Percentiles rank a stretch among this genome's conserved stretches.
Conservation (phyloP, 2,888 invertebrate species). For the Elaeidobius kamerunicus region DNA sequence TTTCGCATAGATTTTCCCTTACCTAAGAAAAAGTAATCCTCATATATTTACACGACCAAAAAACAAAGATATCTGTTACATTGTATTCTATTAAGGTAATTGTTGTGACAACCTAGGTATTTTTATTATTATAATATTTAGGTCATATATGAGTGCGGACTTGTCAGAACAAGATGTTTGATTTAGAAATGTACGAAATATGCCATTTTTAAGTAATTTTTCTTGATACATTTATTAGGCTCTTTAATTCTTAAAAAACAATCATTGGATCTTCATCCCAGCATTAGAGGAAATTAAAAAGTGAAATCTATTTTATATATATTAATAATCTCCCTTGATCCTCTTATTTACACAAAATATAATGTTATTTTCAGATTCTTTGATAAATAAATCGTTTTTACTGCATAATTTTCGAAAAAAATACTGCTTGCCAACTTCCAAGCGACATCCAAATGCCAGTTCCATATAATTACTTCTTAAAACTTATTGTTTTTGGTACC, state of each 20-base stretch:
- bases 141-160: background rate
- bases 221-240: too few relatives aligned
- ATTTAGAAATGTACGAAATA: background rate
- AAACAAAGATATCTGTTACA: too few relatives aligned
- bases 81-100: background rate
- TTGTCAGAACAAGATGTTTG: background rate
- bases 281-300: too few relatives aligned
- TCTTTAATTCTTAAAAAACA: too few relatives aligned
- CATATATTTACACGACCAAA: too few relatives aligned
- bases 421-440: background rate
- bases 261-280: too few relatives aligned
- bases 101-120: background rate
- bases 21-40: too few relatives aligned
- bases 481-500: slow-evolving; percentile 48
- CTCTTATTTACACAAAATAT: background rate
- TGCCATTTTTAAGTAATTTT: background rate
- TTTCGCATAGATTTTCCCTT: too few relatives aligned
- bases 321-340: background rate
- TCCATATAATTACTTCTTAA: slow-evolving; percentile 6
- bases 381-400: background rate
- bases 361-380: background rate
- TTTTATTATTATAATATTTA: background rate
- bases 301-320: background rate
- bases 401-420: background rate
- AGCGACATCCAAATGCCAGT: background rate